Conservation (phyloP, 2,113 vertebrate genomes). For the Platycercus adscitus region DNA sequence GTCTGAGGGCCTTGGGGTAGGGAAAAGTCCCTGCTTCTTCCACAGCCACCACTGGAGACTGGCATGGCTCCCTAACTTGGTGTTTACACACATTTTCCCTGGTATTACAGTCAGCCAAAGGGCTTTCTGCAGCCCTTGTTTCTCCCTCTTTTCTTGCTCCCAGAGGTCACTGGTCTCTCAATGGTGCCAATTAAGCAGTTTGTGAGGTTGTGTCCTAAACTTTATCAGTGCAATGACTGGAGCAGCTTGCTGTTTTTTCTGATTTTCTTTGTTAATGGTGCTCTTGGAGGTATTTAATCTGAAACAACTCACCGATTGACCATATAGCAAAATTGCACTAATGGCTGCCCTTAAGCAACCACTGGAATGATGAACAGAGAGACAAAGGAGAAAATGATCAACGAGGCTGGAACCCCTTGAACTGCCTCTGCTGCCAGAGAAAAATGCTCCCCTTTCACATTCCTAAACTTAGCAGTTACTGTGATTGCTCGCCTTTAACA, state of each 20-base stretch:
- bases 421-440: conserved; percentile 15
- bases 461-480: conserved; percentile 1
- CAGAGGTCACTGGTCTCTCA: neutral
- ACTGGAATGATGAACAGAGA: neutral
- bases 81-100: neutral
- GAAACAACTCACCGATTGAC: neutral
- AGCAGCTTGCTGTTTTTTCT: neutral
- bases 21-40: neutral
- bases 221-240: neutral
- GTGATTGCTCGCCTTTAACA: neutral
- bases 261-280: neutral
- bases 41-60: neutral
- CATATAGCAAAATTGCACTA: neutral
- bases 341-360: neutral
- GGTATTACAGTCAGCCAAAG: neutral
- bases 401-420: neutral
- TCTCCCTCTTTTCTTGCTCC: neutral
- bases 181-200: neutral
- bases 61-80: neutral
- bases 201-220: neutral
- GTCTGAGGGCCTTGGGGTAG: neutral
- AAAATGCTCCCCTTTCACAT: conserved; percentile 50
- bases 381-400: conserved; percentile 16
- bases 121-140: neutral
- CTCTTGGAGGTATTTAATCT: conserved; percentile 7